Percentiles rank a stretch among this genome's conserved stretches.
These are phyloP conservation scores for Bhutanitis thaidina DNA, from an alignment of 2,888 invertebrate genomes.

Conservation along the genomic window DNA sequence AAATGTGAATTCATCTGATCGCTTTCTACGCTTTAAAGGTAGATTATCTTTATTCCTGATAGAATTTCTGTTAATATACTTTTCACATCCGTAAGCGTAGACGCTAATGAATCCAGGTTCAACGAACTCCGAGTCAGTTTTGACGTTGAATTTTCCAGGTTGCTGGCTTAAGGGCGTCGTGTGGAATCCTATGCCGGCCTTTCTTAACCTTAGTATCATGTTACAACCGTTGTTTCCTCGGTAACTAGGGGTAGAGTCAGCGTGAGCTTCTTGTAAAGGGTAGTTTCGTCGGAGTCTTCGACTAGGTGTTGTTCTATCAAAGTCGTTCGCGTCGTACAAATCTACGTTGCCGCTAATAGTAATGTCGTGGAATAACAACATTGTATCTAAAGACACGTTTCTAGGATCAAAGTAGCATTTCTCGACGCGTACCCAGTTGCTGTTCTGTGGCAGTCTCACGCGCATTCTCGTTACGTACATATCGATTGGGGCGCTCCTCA, in stretches of 20 bases:
- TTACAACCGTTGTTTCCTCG: constrained; percentile 81
- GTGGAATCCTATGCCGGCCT: constrained; percentile 89
- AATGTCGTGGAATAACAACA: constrained; percentile 88
- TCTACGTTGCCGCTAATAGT: constrained; percentile 89
- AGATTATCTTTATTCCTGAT: constrained; percentile 59
- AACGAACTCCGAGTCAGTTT: constrained; percentile 90
- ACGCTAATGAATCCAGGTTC: constrained; percentile 92
- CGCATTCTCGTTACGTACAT: constrained; percentile 86
- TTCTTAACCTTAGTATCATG: constrained; percentile 87
- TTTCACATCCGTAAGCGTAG: constrained; percentile 90
- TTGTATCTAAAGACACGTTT: constrained; percentile 87
- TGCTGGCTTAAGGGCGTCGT: constrained; percentile 85
- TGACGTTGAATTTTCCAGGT: constrained; percentile 85
- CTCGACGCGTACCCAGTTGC: constrained; percentile 86
- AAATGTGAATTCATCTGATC: constrained; percentile 68
- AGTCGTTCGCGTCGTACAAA: constrained; percentile 68
- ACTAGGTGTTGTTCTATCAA: constrained; percentile 52
- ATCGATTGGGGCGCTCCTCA: constrained; percentile 82
- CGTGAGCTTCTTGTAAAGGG: constrained; percentile 51
- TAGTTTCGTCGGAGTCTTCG: constrained; percentile 55
- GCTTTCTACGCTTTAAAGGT: constrained; percentile 49
- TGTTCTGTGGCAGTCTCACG: constrained; percentile 83
- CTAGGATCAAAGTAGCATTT: constrained; percentile 87
- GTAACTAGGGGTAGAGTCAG: constrained; percentile 45
- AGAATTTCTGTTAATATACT: constrained; percentile 68